Percentiles rank a stretch among this genome's conserved stretches.
Evolutionary conservation across 1,140 invertebrate genomes (phyloP).

Genomic region (Wiebesia pumilae): DNA sequence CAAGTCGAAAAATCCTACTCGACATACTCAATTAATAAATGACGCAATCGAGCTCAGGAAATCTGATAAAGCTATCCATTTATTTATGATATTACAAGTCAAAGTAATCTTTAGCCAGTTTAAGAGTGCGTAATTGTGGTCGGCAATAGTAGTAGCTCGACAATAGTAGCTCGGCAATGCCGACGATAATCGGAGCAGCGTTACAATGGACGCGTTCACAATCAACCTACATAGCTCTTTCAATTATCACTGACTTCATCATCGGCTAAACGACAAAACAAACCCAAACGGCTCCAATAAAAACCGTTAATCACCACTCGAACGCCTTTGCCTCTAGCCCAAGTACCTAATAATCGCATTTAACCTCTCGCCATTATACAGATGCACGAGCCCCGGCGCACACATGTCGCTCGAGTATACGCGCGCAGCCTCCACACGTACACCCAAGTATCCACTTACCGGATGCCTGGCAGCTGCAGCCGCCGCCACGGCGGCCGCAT

Average conservation of each 20-base stretch:
- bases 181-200: background rate
- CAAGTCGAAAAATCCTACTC: background rate
- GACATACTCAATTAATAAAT: background rate
- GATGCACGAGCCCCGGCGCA: background rate
- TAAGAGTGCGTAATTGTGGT: background rate
- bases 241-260: slow-evolving; percentile 10
- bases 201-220: background rate
- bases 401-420: background rate
- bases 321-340: background rate
- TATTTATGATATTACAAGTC: background rate
- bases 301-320: slow-evolving; percentile 36
- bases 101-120: background rate
- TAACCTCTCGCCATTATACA: slow-evolving; percentile 26
- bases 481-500: slow-evolving; percentile 78
- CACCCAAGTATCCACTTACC: slow-evolving; percentile 71
- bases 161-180: too few species aligned
- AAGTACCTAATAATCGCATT: slow-evolving; percentile 30
- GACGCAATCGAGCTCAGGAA: background rate
- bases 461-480: slow-evolving; percentile 78
- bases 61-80: background rate
- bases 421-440: background rate
- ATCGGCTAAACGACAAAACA: background rate
- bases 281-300: slow-evolving; percentile 4
- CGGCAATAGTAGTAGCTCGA: background rate
- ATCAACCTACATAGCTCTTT: background rate